Conservation (phyloP, 92 coral and sea anemone genomes). For the Heteractis magnifica region DNA sequence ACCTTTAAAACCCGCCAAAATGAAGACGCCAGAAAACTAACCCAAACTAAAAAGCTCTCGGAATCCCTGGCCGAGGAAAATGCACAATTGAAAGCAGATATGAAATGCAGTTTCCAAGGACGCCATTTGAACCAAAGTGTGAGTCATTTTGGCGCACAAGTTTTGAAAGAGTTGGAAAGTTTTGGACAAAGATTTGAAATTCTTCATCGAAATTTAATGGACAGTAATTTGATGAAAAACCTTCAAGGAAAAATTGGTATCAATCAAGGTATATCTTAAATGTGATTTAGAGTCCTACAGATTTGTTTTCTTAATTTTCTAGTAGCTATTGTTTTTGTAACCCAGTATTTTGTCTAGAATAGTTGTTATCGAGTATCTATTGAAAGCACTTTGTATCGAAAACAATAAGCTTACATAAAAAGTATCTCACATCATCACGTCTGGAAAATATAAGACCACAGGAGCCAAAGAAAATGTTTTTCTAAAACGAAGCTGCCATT, state of each 20-base stretch:
- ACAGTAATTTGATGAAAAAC: conserved; percentile 54
- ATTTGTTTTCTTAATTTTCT: not conserved
- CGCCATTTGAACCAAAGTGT: conserved; percentile 26
- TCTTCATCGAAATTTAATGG: conserved; percentile 59
- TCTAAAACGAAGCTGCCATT: not conserved
- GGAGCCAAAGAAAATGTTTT: not conserved
- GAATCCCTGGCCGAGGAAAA: conserved; percentile 65
- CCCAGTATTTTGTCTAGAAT: not conserved
- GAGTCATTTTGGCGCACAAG: conserved; percentile 34
- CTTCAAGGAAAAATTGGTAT: conserved; percentile 43
- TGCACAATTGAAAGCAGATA: conserved; percentile 62
- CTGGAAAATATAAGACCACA: not conserved
- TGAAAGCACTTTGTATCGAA: not conserved
- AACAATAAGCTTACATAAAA: not conserved
- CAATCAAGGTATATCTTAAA: conserved; percentile 49
- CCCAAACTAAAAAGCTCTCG: conserved; percentile 56
- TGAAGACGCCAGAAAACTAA: conserved; percentile 58
- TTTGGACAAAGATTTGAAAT: conserved; percentile 49
- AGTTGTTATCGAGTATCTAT: not conserved
- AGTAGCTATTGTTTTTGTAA: not conserved
- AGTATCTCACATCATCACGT: not conserved
- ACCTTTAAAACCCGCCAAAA: conserved; percentile 56
- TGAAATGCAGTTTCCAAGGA: conserved; percentile 44
- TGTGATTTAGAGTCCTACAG: not conserved
- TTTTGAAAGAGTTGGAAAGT: conserved; percentile 34